Conservation (phyloP, 2,797 vertebrate genomes). For the Champsocephalus gunnari region DNA sequence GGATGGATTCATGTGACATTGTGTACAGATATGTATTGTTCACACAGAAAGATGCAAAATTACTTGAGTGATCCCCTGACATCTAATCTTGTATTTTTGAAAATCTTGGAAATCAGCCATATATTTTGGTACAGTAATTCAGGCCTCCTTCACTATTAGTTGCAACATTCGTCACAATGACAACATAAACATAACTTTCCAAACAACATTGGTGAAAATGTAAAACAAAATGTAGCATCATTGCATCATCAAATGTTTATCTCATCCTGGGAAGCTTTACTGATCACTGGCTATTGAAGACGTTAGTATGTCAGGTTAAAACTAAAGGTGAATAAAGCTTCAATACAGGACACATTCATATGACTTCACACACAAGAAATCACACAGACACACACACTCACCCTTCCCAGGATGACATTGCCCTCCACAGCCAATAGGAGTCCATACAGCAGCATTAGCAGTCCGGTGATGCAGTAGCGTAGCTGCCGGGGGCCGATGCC, state of each 20-base stretch:
- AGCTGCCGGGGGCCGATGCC: conserved; percentile 92
- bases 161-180: too few relatives aligned
- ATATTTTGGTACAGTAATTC: neutral
- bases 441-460: conserved; percentile 93
- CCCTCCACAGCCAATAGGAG: conserved; percentile 95
- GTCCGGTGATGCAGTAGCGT: conserved; percentile 95
- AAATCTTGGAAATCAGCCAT: neutral
- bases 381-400: conserved; percentile 73
- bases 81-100: neutral
- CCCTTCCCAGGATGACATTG: conserved; percentile 96
- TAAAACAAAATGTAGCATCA: neutral
- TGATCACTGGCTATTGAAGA: conserved; percentile 7
- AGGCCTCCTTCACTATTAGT: neutral
- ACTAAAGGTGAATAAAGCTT: conserved; percentile 1
- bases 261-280: neutral
- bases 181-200: neutral
- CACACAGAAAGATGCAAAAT: neutral
- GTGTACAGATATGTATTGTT: neutral
- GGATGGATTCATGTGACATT: neutral
- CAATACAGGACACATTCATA: conserved; percentile 1
- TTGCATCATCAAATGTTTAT: conserved; percentile 8
- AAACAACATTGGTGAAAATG: neutral
- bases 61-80: neutral
- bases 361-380: neutral
- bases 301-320: conserved; percentile 23